phyloP scores from a whole-genome alignment of 2,113 vertebrate genomes.

The Gallinago jamesoni region DNA sequence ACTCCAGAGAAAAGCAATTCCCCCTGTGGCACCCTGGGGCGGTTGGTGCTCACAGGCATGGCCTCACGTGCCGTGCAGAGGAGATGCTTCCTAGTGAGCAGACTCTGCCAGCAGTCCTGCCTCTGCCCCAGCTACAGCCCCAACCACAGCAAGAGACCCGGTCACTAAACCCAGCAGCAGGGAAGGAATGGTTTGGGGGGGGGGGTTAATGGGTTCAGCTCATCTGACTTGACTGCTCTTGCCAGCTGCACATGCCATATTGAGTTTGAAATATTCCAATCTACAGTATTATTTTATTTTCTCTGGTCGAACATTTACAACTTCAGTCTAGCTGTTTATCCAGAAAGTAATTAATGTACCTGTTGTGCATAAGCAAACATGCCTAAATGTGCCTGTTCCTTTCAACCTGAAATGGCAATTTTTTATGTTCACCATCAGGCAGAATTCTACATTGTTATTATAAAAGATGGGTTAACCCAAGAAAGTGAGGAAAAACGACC shows the following conservation, averaged over 20 bases:
- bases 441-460: slow-evolving; percentile 53
- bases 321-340: not conserved
- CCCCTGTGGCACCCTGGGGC: not conserved
- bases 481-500: slow-evolving; percentile 44
- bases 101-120: not conserved
- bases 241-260: not conserved
- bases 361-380: slow-evolving; percentile 1
- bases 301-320: not conserved
- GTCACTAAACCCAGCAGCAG: not conserved
- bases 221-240: not conserved
- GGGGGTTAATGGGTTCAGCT: not conserved
- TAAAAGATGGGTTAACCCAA: slow-evolving; percentile 47
- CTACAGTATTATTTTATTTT: not conserved
- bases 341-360: not conserved
- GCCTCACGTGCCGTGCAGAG: not conserved
- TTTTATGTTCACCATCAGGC: slow-evolving; percentile 64
- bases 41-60: not conserved
- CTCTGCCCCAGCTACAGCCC: not conserved
- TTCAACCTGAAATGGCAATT: slow-evolving; percentile 47
- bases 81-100: not conserved
- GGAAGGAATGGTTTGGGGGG: not conserved
- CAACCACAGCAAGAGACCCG: not conserved
- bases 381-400: not conserved
- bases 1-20: not conserved
- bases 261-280: not conserved